Percentiles rank a stretch among this genome's conserved stretches.
phyloP scores from a whole-genome alignment of 2,113 vertebrate genomes.

The Epinephelus lanceolatus region DNA sequence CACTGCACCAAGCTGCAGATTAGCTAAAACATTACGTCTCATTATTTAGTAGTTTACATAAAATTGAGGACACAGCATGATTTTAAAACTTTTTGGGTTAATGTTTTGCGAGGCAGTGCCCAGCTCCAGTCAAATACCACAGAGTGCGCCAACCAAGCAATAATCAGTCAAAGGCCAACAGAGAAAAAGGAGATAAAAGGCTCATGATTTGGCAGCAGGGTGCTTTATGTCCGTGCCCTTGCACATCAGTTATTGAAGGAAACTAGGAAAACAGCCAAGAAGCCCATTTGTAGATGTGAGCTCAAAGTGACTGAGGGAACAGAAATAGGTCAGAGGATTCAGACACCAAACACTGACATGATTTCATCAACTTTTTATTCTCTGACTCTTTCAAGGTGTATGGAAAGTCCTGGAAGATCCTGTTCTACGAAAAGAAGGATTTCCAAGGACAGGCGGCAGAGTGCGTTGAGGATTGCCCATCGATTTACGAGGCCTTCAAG shows the following conservation, averaged over 20 bases:
- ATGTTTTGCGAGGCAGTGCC: slow-evolving; percentile 29
- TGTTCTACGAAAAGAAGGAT: slow-evolving; percentile 68
- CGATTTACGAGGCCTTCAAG: slow-evolving; percentile 65
- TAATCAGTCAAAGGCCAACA: slow-evolving; percentile 66
- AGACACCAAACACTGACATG: background rate
- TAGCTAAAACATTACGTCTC: background rate
- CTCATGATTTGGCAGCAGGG: slow-evolving; percentile 67
- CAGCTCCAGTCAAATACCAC: slow-evolving; percentile 55
- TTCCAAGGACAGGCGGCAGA: slow-evolving; percentile 69
- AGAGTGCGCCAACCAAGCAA: slow-evolving; percentile 66
- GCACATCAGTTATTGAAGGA: slow-evolving; percentile 47
- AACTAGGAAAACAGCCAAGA: slow-evolving; percentile 67
- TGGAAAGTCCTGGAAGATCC: slow-evolving; percentile 72
- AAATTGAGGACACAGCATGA: background rate
- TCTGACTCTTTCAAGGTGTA: slow-evolving; percentile 50
- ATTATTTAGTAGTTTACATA: background rate
- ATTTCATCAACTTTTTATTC: background rate
- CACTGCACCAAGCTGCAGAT: background rate
- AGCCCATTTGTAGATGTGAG: slow-evolving; percentile 32
- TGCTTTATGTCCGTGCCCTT: slow-evolving; percentile 36
- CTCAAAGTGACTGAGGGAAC: background rate
- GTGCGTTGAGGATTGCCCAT: slow-evolving; percentile 69
- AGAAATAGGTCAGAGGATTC: background rate
- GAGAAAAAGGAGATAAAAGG: slow-evolving; percentile 76
- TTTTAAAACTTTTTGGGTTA: slow-evolving; percentile 1